phyloP scores from a whole-genome alignment of 2,113 vertebrate genomes.

The Lonchura striata region DNA sequence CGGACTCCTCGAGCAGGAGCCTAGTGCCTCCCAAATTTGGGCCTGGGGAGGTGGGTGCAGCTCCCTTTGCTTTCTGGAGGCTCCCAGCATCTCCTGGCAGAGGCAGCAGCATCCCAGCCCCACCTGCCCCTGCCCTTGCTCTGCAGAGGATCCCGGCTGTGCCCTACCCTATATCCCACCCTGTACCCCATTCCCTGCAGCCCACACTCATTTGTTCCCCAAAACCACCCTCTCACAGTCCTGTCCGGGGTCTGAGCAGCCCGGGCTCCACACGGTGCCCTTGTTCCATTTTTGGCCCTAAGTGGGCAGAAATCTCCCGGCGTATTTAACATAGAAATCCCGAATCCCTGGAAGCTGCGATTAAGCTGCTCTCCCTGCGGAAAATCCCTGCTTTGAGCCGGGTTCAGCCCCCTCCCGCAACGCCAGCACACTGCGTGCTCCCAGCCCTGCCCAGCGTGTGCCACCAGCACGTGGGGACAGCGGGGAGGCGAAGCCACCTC shows the following conservation, averaged over 20 bases:
- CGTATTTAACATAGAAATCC: constrained; percentile 31
- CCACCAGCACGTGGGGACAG: not conserved
- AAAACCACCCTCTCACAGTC: accelerated
- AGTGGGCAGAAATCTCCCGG: constrained; percentile 1
- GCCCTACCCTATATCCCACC: not conserved
- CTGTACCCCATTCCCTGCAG: not conserved
- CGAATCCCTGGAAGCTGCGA: not conserved
- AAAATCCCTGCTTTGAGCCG: not conserved
- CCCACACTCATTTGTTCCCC: not conserved
- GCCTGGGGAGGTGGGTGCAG: not conserved
- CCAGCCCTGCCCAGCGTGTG: not conserved
- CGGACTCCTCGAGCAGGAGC: not conserved
- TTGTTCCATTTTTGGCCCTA: constrained; percentile 21
- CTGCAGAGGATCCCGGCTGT: not conserved
- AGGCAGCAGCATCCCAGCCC: not conserved
- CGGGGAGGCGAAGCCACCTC: not conserved
- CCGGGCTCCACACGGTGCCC: not conserved
- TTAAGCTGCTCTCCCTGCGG: not conserved
- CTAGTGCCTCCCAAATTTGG: not conserved
- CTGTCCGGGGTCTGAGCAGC: accelerated
- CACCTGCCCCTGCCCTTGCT: accelerated
- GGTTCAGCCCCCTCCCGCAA: not conserved
- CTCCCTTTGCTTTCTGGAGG: not conserved
- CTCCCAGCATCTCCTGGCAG: not conserved
- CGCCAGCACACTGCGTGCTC: not conserved